Conservation (phyloP, 92 coral and sea anemone genomes). For the Porites lobata region DNA sequence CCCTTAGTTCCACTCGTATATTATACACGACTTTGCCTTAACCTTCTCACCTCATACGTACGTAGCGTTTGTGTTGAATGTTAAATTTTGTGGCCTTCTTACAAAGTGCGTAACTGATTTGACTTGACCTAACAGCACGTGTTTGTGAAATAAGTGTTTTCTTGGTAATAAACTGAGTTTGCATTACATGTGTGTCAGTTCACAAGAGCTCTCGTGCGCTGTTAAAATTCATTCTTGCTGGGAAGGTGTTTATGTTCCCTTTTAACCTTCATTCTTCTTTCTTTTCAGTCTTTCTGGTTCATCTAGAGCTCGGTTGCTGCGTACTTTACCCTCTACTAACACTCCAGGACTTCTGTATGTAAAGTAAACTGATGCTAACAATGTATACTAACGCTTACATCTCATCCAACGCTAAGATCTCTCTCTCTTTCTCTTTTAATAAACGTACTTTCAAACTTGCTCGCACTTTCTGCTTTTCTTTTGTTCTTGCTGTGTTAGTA, state of each 20-base stretch:
- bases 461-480: slow-evolving; percentile 10
- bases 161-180: background rate
- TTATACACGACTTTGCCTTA: background rate
- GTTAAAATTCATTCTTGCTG: background rate
- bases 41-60: background rate
- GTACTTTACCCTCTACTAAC: slow-evolving; percentile 46
- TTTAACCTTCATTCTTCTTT: slow-evolving; percentile 26
- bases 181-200: slow-evolving; percentile 22
- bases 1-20: too few species aligned
- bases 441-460: background rate
- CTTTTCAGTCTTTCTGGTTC: slow-evolving; percentile 47
- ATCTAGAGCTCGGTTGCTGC: slow-evolving; percentile 40
- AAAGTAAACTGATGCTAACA: slow-evolving; percentile 40
- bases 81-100: background rate
- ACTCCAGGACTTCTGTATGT: slow-evolving; percentile 82
- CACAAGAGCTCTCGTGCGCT: slow-evolving; percentile 18
- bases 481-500: background rate
- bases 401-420: background rate
- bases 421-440: background rate
- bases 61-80: background rate
- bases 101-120: background rate
- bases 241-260: background rate
- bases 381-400: background rate
- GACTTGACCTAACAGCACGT: background rate
- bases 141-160: background rate